Evolutionary conservation across 2,888 invertebrate genomes (phyloP).

Genomic region (Gymnosoma rotundatum): DNA sequence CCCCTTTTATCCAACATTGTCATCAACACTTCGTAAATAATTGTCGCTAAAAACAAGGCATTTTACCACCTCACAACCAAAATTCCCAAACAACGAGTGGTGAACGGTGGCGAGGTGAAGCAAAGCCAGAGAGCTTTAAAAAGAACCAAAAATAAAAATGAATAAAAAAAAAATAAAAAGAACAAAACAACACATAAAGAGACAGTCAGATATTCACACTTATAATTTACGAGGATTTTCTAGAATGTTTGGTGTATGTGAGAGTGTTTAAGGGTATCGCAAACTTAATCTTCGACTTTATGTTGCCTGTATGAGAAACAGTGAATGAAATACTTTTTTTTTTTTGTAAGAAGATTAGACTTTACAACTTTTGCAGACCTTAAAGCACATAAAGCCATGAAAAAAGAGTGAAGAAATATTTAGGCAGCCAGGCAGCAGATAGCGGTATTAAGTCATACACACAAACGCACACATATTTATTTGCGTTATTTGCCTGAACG

Average conservation of each 20-base stretch:
- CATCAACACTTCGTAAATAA: slow-evolving; percentile 71
- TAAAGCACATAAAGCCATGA: not conserved
- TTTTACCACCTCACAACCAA: slow-evolving; percentile 69
- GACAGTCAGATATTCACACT: slow-evolving; percentile 62
- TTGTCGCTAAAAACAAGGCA: slow-evolving; percentile 70
- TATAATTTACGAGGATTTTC: slow-evolving; percentile 69
- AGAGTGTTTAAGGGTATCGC: slow-evolving; percentile 69
- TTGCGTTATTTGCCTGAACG: slow-evolving; percentile 18
- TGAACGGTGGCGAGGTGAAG: slow-evolving; percentile 51
- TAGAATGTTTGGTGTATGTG: slow-evolving; percentile 66
- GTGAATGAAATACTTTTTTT: slow-evolving; percentile 68
- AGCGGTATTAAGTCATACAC: slow-evolving; percentile 57
- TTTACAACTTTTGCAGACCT: slow-evolving; percentile 53
- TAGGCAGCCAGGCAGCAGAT: slow-evolving; percentile 43
- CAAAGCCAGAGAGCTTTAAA: slow-evolving; percentile 7
- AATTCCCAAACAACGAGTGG: slow-evolving; percentile 10
- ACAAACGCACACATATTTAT: not conserved
- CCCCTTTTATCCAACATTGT: slow-evolving; percentile 71
- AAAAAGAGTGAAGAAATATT: not conserved
- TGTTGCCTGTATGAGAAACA: slow-evolving; percentile 64
- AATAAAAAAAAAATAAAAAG: not conserved
- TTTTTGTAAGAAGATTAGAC: slow-evolving; percentile 65
- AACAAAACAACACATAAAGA: slow-evolving; percentile 7
- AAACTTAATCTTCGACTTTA: slow-evolving; percentile 64
- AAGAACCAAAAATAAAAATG: not conserved